Evolutionary conservation across 2,888 invertebrate genomes (phyloP), one percentile per base, ranked within the genome.

Genomic region (Netelia virgata): DNA sequence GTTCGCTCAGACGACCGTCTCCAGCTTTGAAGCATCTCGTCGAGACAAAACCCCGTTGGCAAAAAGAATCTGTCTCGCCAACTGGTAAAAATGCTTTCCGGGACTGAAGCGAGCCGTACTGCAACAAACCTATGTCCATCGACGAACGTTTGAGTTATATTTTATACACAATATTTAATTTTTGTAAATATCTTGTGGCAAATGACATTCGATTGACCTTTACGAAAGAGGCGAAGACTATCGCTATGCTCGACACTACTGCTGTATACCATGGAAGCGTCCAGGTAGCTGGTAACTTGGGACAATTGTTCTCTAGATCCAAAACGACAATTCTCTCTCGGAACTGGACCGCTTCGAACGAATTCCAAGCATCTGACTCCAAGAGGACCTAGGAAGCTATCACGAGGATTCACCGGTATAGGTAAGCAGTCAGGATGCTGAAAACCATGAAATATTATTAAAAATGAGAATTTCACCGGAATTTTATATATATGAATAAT

Each of bases 381-480:
- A 28, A 96, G 95, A 0, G 95, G 95, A 0, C 96, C 95, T 89
- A 97, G 95, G 94, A 97, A 97, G 11, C 96, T 95, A 93, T 98
- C 98, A 28, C 95, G 95, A 0, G 94, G 91, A 0, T 96, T 96
- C 0, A 98, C 97, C 73, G 95, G 94, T 87, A 98, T 98, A 0
- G 98, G 97, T 88, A 97, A 94, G 92, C 98, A 98, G 90, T 97
- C 97, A 0, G 98, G 98, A 94, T 98, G 98, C 95, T 97, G 94
- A 76, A 94, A 94, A 61, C 8, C 1, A 53, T 10, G 53, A 53
- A n/a, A 53, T 53, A 8, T 53, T 53, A 53, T 14, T 53, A 6
- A 53, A 5, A 50, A n/a, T 50, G 0, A 50, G 36, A 36, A 36
- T 36, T 36, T 36, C 3, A 36, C 1, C 8, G 1, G 6, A 36